phyloP scores from a whole-genome alignment of 2,888 invertebrate species.

The Dyspetes luteomarginatus region DNA sequence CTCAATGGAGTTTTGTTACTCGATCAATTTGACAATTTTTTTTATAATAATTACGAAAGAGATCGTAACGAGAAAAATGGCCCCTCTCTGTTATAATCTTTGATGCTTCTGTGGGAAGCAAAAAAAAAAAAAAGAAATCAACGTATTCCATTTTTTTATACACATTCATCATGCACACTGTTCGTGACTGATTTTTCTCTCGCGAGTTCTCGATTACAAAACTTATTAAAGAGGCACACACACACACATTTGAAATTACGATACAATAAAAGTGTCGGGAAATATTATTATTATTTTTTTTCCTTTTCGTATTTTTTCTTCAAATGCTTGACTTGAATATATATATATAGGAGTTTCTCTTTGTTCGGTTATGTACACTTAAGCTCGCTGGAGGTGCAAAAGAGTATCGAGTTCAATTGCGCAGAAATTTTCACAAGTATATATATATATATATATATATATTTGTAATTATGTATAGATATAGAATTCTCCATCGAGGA shows the following conservation, averaged over 20 bases:
- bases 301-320: background rate
- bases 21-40: background rate
- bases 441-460: too few species aligned
- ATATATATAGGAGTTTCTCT: too few species aligned
- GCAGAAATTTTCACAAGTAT: background rate
- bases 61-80: conserved; percentile 33
- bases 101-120: background rate
- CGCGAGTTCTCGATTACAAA: conserved; percentile 6
- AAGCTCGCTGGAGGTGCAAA: conserved; percentile 38
- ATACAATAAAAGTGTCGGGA: background rate
- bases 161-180: background rate
- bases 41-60: background rate
- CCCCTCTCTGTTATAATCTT: background rate
- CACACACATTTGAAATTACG: background rate
- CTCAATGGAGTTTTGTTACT: background rate
- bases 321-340: background rate
- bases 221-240: conserved; percentile 24
- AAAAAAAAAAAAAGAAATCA: background rate
- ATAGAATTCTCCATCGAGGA: too few species aligned
- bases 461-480: too few species aligned
- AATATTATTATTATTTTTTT: background rate
- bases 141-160: background rate
- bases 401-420: background rate
- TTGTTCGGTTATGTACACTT: conserved; percentile 24
- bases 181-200: background rate